A percentile compares a stretch with the other conserved stretches of the same genome.
phyloP scores from a whole-genome alignment of 2,888 invertebrate species.

The Drosophila prostipennis region DNA sequence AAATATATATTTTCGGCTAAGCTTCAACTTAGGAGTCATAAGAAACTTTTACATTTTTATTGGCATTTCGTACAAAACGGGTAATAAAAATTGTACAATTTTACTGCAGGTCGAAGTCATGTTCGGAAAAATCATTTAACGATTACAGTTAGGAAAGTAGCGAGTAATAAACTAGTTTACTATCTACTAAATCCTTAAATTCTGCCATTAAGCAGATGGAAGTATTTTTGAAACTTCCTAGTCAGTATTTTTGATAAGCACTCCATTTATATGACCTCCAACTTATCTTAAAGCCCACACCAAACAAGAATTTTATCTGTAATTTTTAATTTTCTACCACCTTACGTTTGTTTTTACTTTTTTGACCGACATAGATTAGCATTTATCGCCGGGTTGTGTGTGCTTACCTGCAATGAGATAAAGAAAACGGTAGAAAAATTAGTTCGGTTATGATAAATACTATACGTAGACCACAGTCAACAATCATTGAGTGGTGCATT shows the following conservation, averaged over 20 bases:
- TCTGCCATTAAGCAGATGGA: background rate
- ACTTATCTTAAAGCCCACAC: background rate
- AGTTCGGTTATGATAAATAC: slow-evolving; percentile 31
- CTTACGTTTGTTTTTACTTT: slow-evolving; percentile 33
- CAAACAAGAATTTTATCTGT: slow-evolving; percentile 28
- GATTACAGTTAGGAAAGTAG: background rate
- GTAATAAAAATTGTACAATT: background rate
- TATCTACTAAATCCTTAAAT: background rate
- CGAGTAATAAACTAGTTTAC: background rate
- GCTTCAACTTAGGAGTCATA: background rate
- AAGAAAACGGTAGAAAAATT: slow-evolving; percentile 44
- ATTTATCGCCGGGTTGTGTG: slow-evolving; percentile 37
- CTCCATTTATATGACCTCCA: slow-evolving; percentile 24
- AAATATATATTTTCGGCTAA: slow-evolving; percentile 3
- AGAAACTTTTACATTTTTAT: background rate
- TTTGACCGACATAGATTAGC: slow-evolving; percentile 66
- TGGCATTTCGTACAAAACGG: background rate
- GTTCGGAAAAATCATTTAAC: background rate
- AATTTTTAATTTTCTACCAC: slow-evolving; percentile 28
- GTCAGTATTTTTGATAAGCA: background rate
- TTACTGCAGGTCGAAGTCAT: background rate
- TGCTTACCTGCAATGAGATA: slow-evolving; percentile 71
- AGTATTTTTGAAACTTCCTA: background rate
- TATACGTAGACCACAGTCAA: slow-evolving; percentile 21
- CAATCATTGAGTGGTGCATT: slow-evolving; percentile 39